A percentile compares a stretch with the other conserved stretches of the same genome.
Evolutionary conservation across 2,113 vertebrate species (phyloP).

Genomic region (Neogobius melanostomus): DNA sequence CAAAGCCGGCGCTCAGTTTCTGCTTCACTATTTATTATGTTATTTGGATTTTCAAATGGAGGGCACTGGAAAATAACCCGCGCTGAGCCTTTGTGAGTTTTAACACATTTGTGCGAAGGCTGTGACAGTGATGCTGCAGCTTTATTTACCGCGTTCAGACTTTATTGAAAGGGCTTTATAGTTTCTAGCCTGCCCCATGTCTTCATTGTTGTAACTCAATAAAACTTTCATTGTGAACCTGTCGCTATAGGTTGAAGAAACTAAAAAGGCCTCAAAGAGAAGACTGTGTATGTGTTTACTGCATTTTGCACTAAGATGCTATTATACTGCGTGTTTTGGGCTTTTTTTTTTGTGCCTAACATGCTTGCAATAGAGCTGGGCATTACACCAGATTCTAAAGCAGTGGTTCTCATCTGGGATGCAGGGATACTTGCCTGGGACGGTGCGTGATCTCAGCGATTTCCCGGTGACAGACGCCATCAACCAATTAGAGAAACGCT

Average conservation of each 20-base stretch:
- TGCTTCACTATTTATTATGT: conserved; percentile 9
- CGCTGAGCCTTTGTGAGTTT: conserved; percentile 14
- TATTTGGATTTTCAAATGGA: conserved; percentile 1
- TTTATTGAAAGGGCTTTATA: neutral
- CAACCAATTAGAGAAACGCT: too few species aligned
- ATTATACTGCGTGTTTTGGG: too few species aligned
- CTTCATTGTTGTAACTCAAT: neutral
- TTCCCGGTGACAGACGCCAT: too few species aligned
- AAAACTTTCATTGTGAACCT: neutral
- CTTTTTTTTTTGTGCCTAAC: neutral
- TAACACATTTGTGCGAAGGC: conserved; percentile 1
- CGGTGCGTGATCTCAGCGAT: too few species aligned
- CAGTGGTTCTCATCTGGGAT: neutral
- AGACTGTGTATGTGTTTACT: neutral
- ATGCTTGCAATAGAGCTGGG: neutral
- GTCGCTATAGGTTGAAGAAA: neutral
- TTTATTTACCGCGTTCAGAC: neutral
- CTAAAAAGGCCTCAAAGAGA: too few species aligned
- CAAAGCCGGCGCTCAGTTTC: neutral
- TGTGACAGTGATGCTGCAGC: neutral
- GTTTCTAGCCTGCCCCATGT: neutral
- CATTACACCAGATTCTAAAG: neutral
- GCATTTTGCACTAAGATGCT: neutral
- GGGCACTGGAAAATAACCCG: conserved; percentile 9
- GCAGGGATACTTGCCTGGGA: neutral